Evolutionary conservation across 1,140 invertebrate genomes (phyloP).

Genomic region (Trachelipus rathkii): DNA sequence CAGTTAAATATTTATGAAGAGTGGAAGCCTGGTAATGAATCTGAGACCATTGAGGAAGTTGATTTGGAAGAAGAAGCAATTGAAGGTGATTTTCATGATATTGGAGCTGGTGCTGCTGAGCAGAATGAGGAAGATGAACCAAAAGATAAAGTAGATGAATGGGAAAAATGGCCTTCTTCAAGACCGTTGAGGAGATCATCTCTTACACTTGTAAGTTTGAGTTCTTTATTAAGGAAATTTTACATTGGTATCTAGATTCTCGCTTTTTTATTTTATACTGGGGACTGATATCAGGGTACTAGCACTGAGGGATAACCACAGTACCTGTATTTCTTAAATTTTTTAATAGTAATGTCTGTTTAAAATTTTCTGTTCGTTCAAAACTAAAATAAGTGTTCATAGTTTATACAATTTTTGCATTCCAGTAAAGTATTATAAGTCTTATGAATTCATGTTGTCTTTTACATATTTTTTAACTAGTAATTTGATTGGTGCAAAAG

Average conservation of each 20-base stretch:
- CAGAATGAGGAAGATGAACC: conserved; percentile 4
- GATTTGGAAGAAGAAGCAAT: conserved; percentile 7
- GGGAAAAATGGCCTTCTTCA: conserved; percentile 48
- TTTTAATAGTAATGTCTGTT: too few species aligned
- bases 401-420: too few species aligned
- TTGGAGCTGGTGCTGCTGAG: conserved; percentile 7
- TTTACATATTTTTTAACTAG: too few species aligned
- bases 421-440: too few species aligned
- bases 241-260: not conserved
- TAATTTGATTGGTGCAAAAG: too few species aligned
- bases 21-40: not conserved
- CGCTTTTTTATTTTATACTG: too few species aligned
- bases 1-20: conserved; percentile 27
- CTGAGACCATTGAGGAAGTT: not conserved
- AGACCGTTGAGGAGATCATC: conserved; percentile 51
- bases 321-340: too few species aligned
- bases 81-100: not conserved
- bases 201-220: conserved; percentile 51
- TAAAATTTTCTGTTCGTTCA: too few species aligned
- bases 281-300: too few species aligned
- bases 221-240: not conserved
- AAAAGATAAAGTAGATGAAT: conserved; percentile 27
- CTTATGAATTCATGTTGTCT: too few species aligned
- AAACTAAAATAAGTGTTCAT: too few species aligned
- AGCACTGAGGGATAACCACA: too few species aligned